phyloP scores from a whole-genome alignment of 2,113 vertebrate species.

The Dascyllus trimaculatus region DNA sequence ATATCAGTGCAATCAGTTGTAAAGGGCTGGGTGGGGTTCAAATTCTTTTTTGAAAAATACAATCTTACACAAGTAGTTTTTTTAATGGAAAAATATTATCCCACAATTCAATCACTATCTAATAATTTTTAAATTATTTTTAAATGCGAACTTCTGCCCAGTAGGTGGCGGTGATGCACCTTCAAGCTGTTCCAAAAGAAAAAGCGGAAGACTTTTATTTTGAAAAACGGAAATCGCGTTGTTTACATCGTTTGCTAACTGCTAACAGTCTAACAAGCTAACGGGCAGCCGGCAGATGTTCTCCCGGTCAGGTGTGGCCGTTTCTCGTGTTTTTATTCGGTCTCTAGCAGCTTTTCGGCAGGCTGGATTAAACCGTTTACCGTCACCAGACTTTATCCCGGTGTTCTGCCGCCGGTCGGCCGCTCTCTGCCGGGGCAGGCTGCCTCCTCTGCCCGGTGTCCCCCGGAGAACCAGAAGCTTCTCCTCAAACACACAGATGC shows the following conservation, averaged over 20 bases:
- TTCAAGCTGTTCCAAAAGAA: no score
- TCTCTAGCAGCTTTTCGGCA: not conserved
- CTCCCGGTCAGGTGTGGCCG: not conserved
- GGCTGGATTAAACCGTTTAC: not conserved
- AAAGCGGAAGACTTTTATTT: constrained; percentile 4
- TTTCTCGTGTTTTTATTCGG: not conserved
- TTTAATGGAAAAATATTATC: no score
- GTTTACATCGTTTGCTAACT: constrained; percentile 29
- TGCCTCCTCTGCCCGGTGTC: not conserved
- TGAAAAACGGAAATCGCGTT: constrained; percentile 44
- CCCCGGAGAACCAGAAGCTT: not conserved
- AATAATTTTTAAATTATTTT: no score
- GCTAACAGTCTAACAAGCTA: constrained; percentile 10
- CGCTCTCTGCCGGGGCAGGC: not conserved
- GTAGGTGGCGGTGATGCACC: no score
- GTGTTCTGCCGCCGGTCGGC: not conserved
- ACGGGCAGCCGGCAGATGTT: constrained; percentile 25
- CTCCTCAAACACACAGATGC: constrained; percentile 64
- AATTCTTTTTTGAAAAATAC: no score
- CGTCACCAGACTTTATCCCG: not conserved
- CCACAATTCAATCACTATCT: no score
- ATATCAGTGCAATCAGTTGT: no score
- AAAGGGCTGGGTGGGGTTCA: no score
- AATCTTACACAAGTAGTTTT: no score
- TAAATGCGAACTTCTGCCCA: no score